phyloP scores from a whole-genome alignment of 2,797 vertebrate genomes.

The Poeciliopsis presidionis region DNA sequence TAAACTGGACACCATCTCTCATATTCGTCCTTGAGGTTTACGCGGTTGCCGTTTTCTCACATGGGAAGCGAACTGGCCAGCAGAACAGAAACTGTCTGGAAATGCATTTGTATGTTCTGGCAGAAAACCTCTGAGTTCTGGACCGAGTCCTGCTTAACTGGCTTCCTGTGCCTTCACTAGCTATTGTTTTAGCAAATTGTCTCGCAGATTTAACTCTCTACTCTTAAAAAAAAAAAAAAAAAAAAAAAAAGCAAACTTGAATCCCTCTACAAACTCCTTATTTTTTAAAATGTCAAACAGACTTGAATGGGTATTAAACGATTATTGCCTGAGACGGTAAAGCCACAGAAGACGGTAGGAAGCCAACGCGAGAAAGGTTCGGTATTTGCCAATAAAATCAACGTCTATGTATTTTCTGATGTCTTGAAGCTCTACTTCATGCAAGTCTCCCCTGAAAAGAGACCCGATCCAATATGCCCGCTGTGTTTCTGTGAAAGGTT shows the following conservation, averaged over 20 bases:
- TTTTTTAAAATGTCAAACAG: slow-evolving; percentile 3
- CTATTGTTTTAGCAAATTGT: slow-evolving; percentile 16
- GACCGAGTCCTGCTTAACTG: background rate
- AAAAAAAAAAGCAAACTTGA: too few relatives aligned
- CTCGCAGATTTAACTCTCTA: background rate
- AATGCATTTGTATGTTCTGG: background rate
- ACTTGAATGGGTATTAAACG: background rate
- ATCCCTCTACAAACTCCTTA: background rate
- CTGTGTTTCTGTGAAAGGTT: background rate
- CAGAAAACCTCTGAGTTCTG: background rate
- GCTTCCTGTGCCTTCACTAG: background rate
- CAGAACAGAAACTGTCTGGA: slow-evolving; percentile 12
- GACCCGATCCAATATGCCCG: background rate
- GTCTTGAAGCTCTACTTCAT: background rate
- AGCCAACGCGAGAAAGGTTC: background rate
- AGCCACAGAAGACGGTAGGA: background rate
- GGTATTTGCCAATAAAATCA: background rate
- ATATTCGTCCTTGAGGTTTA: slow-evolving; percentile 9
- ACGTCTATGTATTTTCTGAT: background rate
- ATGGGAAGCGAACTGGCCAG: background rate
- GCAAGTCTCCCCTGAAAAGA: background rate
- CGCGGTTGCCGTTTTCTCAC: slow-evolving; percentile 13
- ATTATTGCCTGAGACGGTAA: background rate
- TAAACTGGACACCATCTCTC: background rate
- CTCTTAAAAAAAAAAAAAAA: background rate